Conservation (phyloP, 2,113 vertebrate species). For the Nanger granti region DNA sequence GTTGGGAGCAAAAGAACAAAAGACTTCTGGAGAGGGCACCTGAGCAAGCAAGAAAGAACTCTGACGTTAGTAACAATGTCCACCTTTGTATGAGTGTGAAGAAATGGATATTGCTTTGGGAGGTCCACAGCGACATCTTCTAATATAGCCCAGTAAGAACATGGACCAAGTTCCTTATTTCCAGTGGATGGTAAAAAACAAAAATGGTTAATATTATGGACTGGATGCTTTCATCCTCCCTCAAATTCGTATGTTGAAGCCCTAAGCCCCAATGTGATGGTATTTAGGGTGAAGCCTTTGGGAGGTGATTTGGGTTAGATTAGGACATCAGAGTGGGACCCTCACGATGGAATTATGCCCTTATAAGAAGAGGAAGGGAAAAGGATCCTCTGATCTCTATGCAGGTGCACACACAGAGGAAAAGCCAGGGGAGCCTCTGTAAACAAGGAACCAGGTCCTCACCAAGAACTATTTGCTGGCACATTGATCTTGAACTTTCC, state of each 20-base stretch:
- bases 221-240: background rate
- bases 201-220: background rate
- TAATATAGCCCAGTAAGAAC: background rate
- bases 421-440: no score
- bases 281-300: background rate
- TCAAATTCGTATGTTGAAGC: background rate
- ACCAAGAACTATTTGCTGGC: background rate
- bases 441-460: background rate
- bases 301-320: background rate
- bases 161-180: background rate
- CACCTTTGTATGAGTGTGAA: background rate
- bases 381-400: background rate
- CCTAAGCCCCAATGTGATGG: background rate
- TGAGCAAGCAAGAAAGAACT: background rate
- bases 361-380: background rate
- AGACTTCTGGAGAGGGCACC: background rate
- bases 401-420: background rate
- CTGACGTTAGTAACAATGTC: no score
- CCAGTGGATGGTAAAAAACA: background rate
- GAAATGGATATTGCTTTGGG: rapidly evolving
- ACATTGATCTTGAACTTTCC: background rate
- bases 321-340: background rate
- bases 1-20: background rate
- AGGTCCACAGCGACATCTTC: background rate
- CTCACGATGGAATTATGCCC: rapidly evolving